Conservation (phyloP, 2,888 invertebrate genomes). For the Didymodactylos carnosus region DNA sequence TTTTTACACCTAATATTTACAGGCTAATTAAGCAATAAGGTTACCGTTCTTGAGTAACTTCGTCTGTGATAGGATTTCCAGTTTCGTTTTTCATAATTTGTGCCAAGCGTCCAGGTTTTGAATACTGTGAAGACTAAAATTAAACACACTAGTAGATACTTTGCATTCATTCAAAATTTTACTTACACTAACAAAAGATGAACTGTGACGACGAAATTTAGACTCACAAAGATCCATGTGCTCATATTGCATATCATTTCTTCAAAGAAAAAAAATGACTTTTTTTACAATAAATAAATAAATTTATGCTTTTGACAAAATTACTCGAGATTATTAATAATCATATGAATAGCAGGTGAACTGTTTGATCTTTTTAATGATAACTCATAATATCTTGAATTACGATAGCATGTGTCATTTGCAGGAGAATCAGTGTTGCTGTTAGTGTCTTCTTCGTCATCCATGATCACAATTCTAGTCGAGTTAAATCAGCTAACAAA, state of each 20-base stretch:
- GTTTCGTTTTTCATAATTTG: neutral
- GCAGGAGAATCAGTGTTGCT: neutral
- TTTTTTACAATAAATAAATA: neutral
- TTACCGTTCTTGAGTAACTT: neutral
- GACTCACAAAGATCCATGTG: neutral
- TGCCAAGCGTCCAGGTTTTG: neutral
- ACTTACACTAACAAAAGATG: neutral
- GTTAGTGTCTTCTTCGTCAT: neutral
- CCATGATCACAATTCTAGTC: too few relatives aligned
- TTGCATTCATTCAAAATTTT: too few relatives aligned
- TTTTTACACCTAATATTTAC: too few relatives aligned
- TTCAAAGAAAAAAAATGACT: neutral
- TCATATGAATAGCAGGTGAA: neutral
- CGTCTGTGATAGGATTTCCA: neutral
- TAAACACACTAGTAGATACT: too few relatives aligned
- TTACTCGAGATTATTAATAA: neutral
- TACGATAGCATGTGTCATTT: too few relatives aligned
- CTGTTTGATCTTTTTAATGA: neutral
- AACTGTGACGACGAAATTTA: neutral
- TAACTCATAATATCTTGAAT: too few relatives aligned
- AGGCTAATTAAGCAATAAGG: too few relatives aligned
- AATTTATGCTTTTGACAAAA: neutral
- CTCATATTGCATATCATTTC: neutral
- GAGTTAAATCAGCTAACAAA: too few relatives aligned
- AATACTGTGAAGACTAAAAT: neutral